phyloP scores from a whole-genome alignment of 64 coral and sea anemone genomes.

The Actinia tenebrosa region DNA sequence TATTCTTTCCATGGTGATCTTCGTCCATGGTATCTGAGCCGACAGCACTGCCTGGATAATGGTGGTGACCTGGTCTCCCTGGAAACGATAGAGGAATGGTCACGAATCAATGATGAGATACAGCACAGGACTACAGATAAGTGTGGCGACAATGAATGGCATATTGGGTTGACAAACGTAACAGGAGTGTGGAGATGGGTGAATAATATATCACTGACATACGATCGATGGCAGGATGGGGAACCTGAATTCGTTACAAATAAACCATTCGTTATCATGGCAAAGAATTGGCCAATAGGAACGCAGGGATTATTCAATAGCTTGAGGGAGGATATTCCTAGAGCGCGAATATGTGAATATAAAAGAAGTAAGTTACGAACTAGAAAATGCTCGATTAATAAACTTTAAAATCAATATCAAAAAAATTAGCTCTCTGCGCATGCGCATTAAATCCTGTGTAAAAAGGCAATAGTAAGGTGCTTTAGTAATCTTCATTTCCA shows the following conservation, averaged over 20 bases:
- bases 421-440: not conserved
- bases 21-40: slow-evolving; percentile 30
- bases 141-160: slow-evolving; percentile 40
- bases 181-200: slow-evolving; percentile 49
- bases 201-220: slow-evolving; percentile 36
- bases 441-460: no score
- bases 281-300: slow-evolving; percentile 32
- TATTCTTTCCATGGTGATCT: slow-evolving; percentile 41
- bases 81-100: slow-evolving; percentile 73
- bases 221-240: slow-evolving; percentile 37
- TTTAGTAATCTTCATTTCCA: no score
- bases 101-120: slow-evolving; percentile 42
- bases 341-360: slow-evolving; percentile 32
- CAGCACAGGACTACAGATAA: slow-evolving; percentile 30
- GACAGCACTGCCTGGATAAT: slow-evolving; percentile 33
- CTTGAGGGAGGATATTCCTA: slow-evolving; percentile 13
- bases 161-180: slow-evolving; percentile 41
- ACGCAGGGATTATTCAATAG: slow-evolving; percentile 29
- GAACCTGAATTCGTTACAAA: slow-evolving; percentile 29
- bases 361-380: slow-evolving; percentile 1
- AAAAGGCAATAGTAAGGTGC: no score
- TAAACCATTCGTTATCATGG: slow-evolving; percentile 23
- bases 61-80: slow-evolving; percentile 75
- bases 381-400: no score
- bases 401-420: not conserved